phyloP scores from a whole-genome alignment of 1,140 invertebrate species.

The Drosophila mayri region DNA sequence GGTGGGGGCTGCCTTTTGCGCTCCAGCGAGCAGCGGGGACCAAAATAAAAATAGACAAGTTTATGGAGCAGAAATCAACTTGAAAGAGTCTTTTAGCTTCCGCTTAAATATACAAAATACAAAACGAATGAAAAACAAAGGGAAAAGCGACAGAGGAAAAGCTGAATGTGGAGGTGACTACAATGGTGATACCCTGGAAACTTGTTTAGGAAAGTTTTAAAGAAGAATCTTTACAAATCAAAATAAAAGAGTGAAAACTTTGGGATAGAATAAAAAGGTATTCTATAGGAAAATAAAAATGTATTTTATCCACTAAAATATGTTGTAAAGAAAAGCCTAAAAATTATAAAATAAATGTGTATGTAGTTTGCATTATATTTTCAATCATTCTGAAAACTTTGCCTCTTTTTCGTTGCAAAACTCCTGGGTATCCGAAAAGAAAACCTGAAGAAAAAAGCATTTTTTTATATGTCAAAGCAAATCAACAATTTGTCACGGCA shows the following conservation, averaged over 20 bases:
- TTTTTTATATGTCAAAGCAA: conserved; percentile 66
- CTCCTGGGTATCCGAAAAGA: conserved; percentile 14
- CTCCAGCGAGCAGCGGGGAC: conserved; percentile 63
- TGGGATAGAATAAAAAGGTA: no score
- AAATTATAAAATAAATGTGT: not conserved
- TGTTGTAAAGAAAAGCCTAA: not conserved
- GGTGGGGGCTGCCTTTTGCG: conserved; percentile 43
- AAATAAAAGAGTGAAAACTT: no score
- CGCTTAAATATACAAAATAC: conserved; percentile 65
- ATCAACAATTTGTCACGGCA: conserved; percentile 68
- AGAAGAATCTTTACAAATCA: not conserved
- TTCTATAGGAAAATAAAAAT: no score
- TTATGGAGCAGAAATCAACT: conserved; percentile 82
- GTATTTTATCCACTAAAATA: not conserved
- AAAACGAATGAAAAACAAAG: conserved; percentile 48
- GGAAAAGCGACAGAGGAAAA: conserved; percentile 4
- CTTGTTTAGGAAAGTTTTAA: not conserved
- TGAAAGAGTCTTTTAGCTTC: conserved; percentile 82
- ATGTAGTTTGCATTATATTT: not conserved
- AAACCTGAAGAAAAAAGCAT: conserved; percentile 39
- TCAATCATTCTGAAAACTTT: no score
- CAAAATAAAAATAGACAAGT: conserved; percentile 77
- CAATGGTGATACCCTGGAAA: conserved; percentile 17
- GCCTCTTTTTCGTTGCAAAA: no score
- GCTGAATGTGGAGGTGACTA: not conserved